Conservation (phyloP, 2,113 vertebrate genomes). For the Bostrychus sinensis region DNA sequence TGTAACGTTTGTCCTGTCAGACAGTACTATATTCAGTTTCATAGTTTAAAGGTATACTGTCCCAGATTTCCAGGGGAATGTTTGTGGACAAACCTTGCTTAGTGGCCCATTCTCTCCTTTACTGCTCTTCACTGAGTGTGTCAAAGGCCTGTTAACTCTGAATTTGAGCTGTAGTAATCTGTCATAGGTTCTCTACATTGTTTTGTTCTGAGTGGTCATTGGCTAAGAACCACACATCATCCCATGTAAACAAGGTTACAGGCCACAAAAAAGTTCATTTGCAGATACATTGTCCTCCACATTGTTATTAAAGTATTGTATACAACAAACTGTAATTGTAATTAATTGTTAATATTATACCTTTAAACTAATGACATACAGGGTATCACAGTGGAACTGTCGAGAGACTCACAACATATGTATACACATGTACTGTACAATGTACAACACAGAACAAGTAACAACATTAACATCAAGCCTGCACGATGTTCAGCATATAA, state of each 20-base stretch:
- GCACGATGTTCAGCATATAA: constrained; percentile 69
- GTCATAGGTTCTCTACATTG: too few relatives aligned
- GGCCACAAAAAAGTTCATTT: background rate
- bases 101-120: too few relatives aligned
- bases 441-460: constrained; percentile 42
- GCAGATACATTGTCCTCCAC: background rate
- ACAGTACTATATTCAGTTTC: too few relatives aligned
- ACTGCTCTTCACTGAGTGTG: too few relatives aligned
- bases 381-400: constrained; percentile 78
- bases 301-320: background rate
- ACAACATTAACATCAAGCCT: constrained; percentile 54
- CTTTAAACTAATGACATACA: constrained; percentile 42
- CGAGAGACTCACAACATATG: constrained; percentile 34
- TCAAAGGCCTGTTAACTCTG: too few relatives aligned
- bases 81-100: too few relatives aligned
- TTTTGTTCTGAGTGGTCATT: too few relatives aligned
- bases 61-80: background rate
- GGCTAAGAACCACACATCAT: too few relatives aligned
- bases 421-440: constrained; percentile 16
- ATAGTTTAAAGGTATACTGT: background rate
- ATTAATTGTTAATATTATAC: background rate
- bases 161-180: too few relatives aligned
- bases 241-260: too few relatives aligned
- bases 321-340: background rate
- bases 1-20: constrained; percentile 46